These are phyloP conservation scores for Virgularia gustaviana DNA, from an alignment of 92 coral and sea anemone species.

Conservation along the genomic window DNA sequence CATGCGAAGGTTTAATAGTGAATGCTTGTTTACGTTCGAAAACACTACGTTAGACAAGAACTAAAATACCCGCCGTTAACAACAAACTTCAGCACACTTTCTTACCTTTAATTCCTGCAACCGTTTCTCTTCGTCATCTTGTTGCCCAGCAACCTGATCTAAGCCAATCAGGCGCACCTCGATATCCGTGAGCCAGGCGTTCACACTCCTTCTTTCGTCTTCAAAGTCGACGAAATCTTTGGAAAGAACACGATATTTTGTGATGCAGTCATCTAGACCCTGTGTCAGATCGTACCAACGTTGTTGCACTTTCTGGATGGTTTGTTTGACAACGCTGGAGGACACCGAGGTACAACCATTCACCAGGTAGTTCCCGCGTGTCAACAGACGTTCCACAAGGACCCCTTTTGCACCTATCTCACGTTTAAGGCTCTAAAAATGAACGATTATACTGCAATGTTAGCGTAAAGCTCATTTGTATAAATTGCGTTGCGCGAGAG, in stretches of 20 bases:
- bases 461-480: background rate
- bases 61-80: background rate
- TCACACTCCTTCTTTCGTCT: constrained; percentile 66
- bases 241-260: constrained; percentile 63
- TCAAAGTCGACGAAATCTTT: constrained; percentile 59
- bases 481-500: background rate
- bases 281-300: constrained; percentile 70
- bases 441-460: background rate
- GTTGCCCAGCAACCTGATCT: constrained; percentile 82
- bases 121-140: constrained; percentile 61
- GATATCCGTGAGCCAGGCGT: constrained; percentile 80
- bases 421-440: constrained; percentile 62
- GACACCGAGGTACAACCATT: constrained; percentile 59
- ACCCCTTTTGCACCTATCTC: constrained; percentile 66
- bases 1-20: too few species aligned
- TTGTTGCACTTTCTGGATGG: constrained; percentile 65
- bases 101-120: constrained; percentile 80
- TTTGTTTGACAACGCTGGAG: constrained; percentile 59
- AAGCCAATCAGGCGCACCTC: constrained; percentile 80
- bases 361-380: constrained; percentile 75
- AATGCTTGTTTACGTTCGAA: too few species aligned
- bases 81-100: background rate
- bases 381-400: constrained; percentile 79
- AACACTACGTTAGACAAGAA: background rate
- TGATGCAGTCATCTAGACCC: constrained; percentile 59